phyloP scores from a whole-genome alignment of 2,113 vertebrate genomes.

The Chauna torquata region DNA sequence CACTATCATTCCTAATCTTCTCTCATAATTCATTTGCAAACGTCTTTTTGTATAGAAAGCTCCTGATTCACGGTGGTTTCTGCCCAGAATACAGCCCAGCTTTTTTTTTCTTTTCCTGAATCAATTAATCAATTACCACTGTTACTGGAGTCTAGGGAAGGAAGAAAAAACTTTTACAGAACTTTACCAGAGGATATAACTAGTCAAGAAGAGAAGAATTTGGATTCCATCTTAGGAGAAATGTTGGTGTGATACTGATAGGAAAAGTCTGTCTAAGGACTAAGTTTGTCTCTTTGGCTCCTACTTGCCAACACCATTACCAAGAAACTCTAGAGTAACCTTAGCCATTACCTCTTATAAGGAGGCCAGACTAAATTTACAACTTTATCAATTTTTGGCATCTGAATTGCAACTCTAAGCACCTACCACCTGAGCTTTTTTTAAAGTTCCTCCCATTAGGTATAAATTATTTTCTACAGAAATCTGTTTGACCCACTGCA shows the following conservation, averaged over 20 bases:
- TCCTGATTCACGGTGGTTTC: not conserved
- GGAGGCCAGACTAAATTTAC: not conserved
- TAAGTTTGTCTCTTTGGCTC: not conserved
- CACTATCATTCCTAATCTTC: not conserved
- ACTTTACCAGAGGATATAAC: not conserved
- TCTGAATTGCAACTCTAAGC: not conserved
- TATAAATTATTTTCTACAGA: not conserved
- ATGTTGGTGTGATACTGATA: not conserved
- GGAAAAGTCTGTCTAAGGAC: not conserved
- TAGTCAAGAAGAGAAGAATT: not conserved
- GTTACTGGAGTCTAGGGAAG: not conserved
- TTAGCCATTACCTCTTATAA: not conserved
- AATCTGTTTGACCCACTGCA: not conserved
- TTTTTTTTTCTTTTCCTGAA: slow-evolving; percentile 8
- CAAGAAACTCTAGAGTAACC: not conserved
- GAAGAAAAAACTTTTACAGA: not conserved
- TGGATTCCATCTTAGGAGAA: not conserved
- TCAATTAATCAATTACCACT: slow-evolving; percentile 5
- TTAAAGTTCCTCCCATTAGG: not conserved
- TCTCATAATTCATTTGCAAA: not conserved
- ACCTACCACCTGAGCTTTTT: not conserved
- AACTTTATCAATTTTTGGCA: not conserved
- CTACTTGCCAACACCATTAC: not conserved
- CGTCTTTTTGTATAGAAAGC: not conserved
- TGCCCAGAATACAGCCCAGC: not conserved